Conservation (phyloP, 2,113 vertebrate species). For the Pomatostomus ruficeps region DNA sequence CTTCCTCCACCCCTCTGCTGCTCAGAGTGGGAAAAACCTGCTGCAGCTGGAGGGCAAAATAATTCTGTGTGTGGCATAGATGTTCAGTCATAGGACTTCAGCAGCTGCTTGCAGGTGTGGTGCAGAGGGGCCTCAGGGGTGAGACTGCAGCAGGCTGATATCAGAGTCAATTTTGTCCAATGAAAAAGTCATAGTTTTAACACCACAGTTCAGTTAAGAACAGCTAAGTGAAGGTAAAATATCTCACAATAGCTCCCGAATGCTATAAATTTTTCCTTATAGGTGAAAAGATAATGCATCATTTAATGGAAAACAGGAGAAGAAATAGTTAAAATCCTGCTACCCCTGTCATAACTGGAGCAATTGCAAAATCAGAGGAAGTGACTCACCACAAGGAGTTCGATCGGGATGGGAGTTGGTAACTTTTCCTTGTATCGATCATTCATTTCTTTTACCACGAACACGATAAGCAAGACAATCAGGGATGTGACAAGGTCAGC, state of each 20-base stretch:
- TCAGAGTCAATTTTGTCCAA: not conserved
- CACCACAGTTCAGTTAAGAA: not conserved
- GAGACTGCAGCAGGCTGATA: not conserved
- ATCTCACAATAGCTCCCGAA: not conserved
- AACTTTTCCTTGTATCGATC: constrained; percentile 87
- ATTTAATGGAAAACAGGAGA: not conserved
- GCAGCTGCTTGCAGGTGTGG: not conserved
- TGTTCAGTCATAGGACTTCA: not conserved
- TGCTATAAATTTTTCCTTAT: not conserved
- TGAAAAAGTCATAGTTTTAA: not conserved
- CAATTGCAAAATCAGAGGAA: not conserved
- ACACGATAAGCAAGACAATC: constrained; percentile 82
- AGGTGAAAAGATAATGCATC: not conserved
- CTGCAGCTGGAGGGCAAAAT: not conserved
- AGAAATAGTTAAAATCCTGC: not conserved
- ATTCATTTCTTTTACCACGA: constrained; percentile 88
- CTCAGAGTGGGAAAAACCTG: not conserved
- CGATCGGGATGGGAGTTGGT: constrained; percentile 90
- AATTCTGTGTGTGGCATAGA: not conserved
- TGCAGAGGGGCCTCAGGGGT: not conserved
- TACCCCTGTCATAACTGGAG: accelerated
- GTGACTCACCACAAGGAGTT: constrained; percentile 87
- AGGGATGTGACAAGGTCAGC: constrained; percentile 87
- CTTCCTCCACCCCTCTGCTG: not conserved
- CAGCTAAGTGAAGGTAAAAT: not conserved